Conservation (phyloP, 2,888 invertebrate species). For the Pollenia griseotomentosa region DNA sequence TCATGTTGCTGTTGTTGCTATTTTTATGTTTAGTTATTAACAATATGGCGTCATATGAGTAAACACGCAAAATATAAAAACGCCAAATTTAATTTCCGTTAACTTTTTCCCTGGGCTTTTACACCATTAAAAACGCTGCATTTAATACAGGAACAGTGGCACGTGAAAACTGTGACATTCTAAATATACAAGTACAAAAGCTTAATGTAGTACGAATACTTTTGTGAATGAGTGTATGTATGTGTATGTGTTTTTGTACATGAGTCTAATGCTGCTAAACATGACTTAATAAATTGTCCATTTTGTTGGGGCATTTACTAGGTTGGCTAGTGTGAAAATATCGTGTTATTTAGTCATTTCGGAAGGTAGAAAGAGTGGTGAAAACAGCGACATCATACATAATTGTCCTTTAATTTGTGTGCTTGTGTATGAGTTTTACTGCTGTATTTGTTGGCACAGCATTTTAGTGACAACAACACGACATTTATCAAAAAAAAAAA, state of each 20-base stretch:
- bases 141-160: not conserved
- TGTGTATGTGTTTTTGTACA: slow-evolving; percentile 13
- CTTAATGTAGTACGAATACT: not conserved
- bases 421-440: slow-evolving; percentile 25
- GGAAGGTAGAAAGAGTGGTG: slow-evolving; percentile 35
- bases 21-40: slow-evolving; percentile 40
- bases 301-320: slow-evolving; percentile 60
- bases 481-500: slow-evolving; percentile 47
- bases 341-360: slow-evolving; percentile 66
- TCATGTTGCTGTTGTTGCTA: slow-evolving; percentile 13
- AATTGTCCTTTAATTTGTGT: slow-evolving; percentile 8
- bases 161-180: not conserved
- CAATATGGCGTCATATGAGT: slow-evolving; percentile 58
- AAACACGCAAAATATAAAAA: slow-evolving; percentile 68
- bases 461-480: slow-evolving; percentile 53
- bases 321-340: slow-evolving; percentile 54
- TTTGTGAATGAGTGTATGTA: not conserved
- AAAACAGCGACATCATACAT: slow-evolving; percentile 17
- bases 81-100: slow-evolving; percentile 70
- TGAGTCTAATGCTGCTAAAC: slow-evolving; percentile 51
- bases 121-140: not conserved
- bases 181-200: not conserved
- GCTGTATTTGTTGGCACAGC: slow-evolving; percentile 30
- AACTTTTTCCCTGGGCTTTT: slow-evolving; percentile 21
- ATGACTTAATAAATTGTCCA: slow-evolving; percentile 71